Base-by-base conservation (phyloP, 2,888 invertebrate genomes). In the Oscheius sp. region DNA sequence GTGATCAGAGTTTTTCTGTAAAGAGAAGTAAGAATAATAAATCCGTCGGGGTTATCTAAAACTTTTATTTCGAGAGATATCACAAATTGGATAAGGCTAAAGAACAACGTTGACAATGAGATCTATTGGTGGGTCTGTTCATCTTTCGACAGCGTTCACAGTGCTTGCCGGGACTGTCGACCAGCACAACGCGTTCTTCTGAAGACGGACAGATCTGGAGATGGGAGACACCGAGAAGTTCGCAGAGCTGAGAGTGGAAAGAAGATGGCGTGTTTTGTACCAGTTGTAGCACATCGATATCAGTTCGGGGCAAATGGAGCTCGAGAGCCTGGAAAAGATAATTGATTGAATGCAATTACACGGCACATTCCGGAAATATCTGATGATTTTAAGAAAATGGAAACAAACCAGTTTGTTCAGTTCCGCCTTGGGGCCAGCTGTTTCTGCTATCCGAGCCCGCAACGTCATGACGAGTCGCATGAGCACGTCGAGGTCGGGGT, bases 101-200 rank as follows among this genome's bases (percentile, higher is more conserved):
- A 21, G 62, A 51, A 59, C 78, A 78, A 29, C 78, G 70, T 10
- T 47, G 7, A 65, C 78, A 78, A 62, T 74, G 71, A 9, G 63
- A 42, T n/a, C 55, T 53, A 33, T 51, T 57, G 4, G 53, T 29
- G 1, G 33, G n/a, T 21, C 83, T 21, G n/a, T 74, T 80, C 63
- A 78, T 77, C 37, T 77, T 79, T 11, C 83, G 71, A 63, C 83
- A 84, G 63, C 83, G 72, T 32, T 78, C 79, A 65, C 83, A 84
- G 60, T 73, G 78, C 47, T 55, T 58, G 3, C 68, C 51, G 10
- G 32, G 3, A 48, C 76, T 75, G 21, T 76, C 70, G 0, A 66
- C 55, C 4, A 79, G 48, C 35, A 74, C 63, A 2, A 80, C 70
- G 13, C 57, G n/a, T 9, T 35, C 32, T 42, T 35, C 33, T 2